Evolutionary conservation across 1,140 invertebrate species (phyloP), one percentile per base, ranked within the genome.

Genomic region (Ceratina japonica): DNA sequence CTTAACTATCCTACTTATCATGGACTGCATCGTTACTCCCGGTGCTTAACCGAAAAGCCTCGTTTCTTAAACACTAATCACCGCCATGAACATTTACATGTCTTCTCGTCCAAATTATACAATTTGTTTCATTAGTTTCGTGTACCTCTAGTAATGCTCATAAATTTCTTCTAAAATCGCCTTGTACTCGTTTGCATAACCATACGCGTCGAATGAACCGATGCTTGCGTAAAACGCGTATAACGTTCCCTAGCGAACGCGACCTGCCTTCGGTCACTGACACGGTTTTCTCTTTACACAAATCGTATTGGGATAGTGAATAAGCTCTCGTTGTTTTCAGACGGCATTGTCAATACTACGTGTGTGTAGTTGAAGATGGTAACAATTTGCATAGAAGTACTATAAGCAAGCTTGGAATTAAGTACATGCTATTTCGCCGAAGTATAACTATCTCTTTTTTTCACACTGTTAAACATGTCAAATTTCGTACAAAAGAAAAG

Each of bases 231-330:
- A 71, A 63, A 71, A 22, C 37, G 58, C 49, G 54, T 49, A 27
- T 63, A 51, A 62, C 44, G 24, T 78, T n/a, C n/a, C n/a, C n/a
- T n/a, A n/a, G n/a, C n/a, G n/a, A n/a, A n/a, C n/a, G n/a, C n/a
- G n/a, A n/a, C 51, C 74, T 69, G 69, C 10, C 74, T 78, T 10
- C 68, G 75, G 75, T 72, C 68, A 44, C 72, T 78, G 75, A 64
- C 75, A 63, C 68, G 44, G 18, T 78, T 63, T 44, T 56, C 54
- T 56, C 54, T 56, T 13, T 56, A 4, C 15, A 16, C 10, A 13
- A 13, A 54, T 54, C 52, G n/a, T n/a, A n/a, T n/a, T n/a, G n/a
- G n/a, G n/a, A n/a, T n/a, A n/a, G n/a, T n/a, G n/a, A n/a, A n/a
- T n/a, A n/a, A n/a, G n/a, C n/a, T n/a, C n/a, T n/a, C n/a, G n/a